These are phyloP conservation scores for Acrossocheilus fasciatus DNA, from an alignment of 2,797 vertebrate genomes.

Conservation along the genomic window DNA sequence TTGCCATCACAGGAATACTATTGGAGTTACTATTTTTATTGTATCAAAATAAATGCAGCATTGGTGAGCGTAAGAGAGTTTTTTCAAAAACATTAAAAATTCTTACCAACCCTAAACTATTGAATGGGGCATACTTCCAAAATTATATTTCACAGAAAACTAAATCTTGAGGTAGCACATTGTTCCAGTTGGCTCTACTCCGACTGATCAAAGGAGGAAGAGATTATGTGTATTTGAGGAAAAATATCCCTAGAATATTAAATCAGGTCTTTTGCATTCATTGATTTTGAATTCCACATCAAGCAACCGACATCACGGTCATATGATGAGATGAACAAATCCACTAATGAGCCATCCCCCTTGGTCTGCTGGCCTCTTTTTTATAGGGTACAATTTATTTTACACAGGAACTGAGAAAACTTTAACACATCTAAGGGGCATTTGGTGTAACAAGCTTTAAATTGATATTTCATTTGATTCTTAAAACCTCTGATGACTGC, in stretches of 20 bases:
- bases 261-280: not conserved
- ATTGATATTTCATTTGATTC: constrained; percentile 50
- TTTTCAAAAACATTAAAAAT: not conserved
- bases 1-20: not conserved
- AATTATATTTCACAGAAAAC: not conserved
- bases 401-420: not conserved
- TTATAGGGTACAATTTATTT: constrained; percentile 14
- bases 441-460: constrained; percentile 34
- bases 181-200: not conserved
- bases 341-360: not conserved
- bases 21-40: not conserved
- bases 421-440: constrained; percentile 25
- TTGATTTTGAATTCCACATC: constrained; percentile 1
- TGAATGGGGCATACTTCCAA: not conserved
- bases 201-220: not conserved
- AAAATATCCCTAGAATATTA: constrained; percentile 10
- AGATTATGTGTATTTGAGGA: not conserved
- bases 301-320: not conserved
- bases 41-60: not conserved
- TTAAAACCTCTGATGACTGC: constrained; percentile 41
- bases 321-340: constrained; percentile 17
- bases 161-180: not conserved
- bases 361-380: not conserved
- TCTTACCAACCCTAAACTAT: not conserved
- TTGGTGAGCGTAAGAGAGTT: not conserved